Evolutionary conservation across 2,888 invertebrate species (phyloP).

Genomic region (Drosophila subquinaria): DNA sequence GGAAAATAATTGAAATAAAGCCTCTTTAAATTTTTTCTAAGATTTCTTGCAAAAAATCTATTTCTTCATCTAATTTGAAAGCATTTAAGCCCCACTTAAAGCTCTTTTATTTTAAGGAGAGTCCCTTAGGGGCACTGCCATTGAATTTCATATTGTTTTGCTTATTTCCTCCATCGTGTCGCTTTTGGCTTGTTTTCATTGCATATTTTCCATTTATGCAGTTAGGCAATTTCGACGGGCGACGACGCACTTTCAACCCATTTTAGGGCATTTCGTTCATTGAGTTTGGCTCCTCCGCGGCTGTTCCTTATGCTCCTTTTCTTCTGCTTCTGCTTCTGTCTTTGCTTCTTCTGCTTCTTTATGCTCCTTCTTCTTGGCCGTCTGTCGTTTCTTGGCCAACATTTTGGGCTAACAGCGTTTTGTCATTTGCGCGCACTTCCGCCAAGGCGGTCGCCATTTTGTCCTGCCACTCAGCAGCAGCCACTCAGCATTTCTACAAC

Average conservation of each 20-base stretch:
- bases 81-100: not conserved
- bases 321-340: not conserved
- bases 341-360: not conserved
- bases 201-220: slow-evolving; percentile 47
- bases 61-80: not conserved
- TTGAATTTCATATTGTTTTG: slow-evolving; percentile 10
- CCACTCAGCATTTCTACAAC: slow-evolving; percentile 31
- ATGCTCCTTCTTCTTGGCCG: not conserved
- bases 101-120: not conserved
- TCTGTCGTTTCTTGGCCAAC: slow-evolving; percentile 16
- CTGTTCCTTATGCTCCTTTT: slow-evolving; percentile 1
- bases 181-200: slow-evolving; percentile 15
- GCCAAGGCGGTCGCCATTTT: slow-evolving; percentile 53
- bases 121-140: not conserved
- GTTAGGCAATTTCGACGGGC: slow-evolving; percentile 27
- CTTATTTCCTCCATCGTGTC: not conserved
- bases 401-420: slow-evolving; percentile 49
- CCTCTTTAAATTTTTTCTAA: no score
- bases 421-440: slow-evolving; percentile 67
- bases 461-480: slow-evolving; percentile 52
- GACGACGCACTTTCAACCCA: slow-evolving; percentile 34
- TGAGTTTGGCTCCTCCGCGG: slow-evolving; percentile 11
- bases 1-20: no score
- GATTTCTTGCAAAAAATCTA: no score
- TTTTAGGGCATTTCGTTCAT: slow-evolving; percentile 23